Conservation (phyloP, 2,888 invertebrate genomes). For the Boloria selene region DNA sequence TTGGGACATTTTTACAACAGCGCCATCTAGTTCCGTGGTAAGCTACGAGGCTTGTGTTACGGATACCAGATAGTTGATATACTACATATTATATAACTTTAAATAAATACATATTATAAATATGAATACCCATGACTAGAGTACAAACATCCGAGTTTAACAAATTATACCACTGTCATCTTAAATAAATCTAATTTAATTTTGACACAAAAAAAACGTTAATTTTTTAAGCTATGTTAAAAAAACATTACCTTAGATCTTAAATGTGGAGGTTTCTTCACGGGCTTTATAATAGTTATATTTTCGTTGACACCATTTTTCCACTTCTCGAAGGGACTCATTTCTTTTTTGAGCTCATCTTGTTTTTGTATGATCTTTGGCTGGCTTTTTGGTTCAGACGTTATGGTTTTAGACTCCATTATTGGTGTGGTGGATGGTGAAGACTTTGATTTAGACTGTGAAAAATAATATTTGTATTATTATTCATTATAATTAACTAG, state of each 20-base stretch:
- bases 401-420: slow-evolving; percentile 48
- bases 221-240: background rate
- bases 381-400: slow-evolving; percentile 39
- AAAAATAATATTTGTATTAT: background rate
- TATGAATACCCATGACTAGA: too few species aligned
- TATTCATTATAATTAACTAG: too few species aligned
- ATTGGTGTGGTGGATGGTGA: slow-evolving; percentile 64
- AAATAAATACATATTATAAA: too few species aligned
- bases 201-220: too few species aligned
- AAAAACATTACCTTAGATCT: slow-evolving; percentile 80
- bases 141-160: too few species aligned
- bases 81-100: too few species aligned
- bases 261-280: slow-evolving; percentile 84
- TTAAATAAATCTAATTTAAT: too few species aligned
- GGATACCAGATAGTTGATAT: too few species aligned
- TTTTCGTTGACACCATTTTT: slow-evolving; percentile 66
- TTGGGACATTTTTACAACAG: too few species aligned
- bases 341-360: slow-evolving; percentile 41
- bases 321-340: slow-evolving; percentile 55
- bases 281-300: slow-evolving; percentile 70
- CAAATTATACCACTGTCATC: too few species aligned
- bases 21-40: too few species aligned
- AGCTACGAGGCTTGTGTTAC: too few species aligned
- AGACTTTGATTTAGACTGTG: slow-evolving; percentile 62
- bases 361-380: slow-evolving; percentile 60